phyloP scores from a whole-genome alignment of 2,888 invertebrate genomes.

The Dicranocentrus wangi region DNA sequence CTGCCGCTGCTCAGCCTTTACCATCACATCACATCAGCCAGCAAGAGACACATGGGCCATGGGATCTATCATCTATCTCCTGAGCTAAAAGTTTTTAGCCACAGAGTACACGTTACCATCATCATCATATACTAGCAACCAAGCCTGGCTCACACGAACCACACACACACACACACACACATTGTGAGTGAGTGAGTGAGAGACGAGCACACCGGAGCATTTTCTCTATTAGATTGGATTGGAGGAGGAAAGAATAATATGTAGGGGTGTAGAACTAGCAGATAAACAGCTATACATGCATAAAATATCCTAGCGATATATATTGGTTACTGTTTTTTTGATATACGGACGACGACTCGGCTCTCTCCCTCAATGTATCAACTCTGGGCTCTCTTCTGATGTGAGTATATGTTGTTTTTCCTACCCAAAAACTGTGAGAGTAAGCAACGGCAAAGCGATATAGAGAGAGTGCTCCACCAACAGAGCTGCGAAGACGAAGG shows the following conservation, averaged over 20 bases:
- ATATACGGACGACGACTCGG: too few relatives aligned
- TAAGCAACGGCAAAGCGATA: slow-evolving; percentile 19
- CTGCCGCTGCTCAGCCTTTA: too few relatives aligned
- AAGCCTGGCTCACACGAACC: slow-evolving; percentile 54
- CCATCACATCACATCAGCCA: slow-evolving; percentile 59
- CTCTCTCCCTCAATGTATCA: slow-evolving; percentile 15
- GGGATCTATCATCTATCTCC: slow-evolving; percentile 64
- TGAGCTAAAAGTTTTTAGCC: slow-evolving; percentile 60
- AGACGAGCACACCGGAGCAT: slow-evolving; percentile 52
- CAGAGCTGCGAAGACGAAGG: too few relatives aligned
- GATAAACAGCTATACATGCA: slow-evolving; percentile 20
- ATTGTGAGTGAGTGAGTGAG: too few relatives aligned
- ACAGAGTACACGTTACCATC: slow-evolving; percentile 37
- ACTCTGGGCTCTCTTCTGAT: not conserved
- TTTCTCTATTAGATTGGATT: slow-evolving; percentile 54
- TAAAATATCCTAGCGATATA: slow-evolving; percentile 52
- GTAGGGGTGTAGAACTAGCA: too few relatives aligned
- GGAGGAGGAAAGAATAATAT: slow-evolving; percentile 3
- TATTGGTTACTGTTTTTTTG: slow-evolving; percentile 40
- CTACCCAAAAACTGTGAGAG: slow-evolving; percentile 12
- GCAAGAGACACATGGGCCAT: slow-evolving; percentile 64
- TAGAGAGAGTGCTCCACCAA: not conserved
- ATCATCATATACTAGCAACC: slow-evolving; percentile 60
- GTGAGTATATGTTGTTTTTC: slow-evolving; percentile 14
- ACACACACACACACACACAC: slow-evolving; percentile 34